Conservation (phyloP, 2,888 invertebrate genomes). For the Eupelmus urozonus region DNA sequence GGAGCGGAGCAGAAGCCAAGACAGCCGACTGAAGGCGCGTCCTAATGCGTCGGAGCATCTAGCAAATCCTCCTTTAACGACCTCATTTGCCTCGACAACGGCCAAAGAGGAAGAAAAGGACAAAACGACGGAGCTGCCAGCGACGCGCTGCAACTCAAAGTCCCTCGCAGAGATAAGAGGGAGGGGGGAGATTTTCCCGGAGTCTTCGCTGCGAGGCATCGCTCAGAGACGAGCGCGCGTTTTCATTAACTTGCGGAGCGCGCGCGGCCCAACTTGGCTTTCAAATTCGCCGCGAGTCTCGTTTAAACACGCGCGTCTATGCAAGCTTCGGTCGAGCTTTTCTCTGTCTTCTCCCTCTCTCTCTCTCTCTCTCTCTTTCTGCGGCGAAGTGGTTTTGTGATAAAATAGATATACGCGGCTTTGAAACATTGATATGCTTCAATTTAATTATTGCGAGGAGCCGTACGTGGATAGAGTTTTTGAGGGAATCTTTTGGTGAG, state of each 20-base stretch:
- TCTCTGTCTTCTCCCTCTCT: too few relatives aligned
- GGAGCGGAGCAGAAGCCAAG: background rate
- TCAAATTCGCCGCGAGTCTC: conserved; percentile 37
- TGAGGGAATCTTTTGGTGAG: background rate
- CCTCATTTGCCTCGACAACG: conserved; percentile 69
- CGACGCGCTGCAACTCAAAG: conserved; percentile 42
- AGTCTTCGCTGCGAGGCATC: conserved; percentile 41
- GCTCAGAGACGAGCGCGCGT: conserved; percentile 19
- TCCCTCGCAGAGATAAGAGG: conserved; percentile 12
- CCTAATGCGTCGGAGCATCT: conserved; percentile 63
- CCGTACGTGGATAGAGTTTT: background rate
- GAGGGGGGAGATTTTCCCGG: conserved; percentile 16
- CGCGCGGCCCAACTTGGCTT: conserved; percentile 29
- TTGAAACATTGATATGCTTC: conserved; percentile 21
- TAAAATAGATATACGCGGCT: background rate
- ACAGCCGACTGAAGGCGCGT: conserved; percentile 47
- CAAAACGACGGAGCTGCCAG: background rate
- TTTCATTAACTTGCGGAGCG: conserved; percentile 43
- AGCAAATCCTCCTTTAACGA: conserved; percentile 68
- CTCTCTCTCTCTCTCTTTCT: too few relatives aligned
- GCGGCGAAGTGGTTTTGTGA: too few relatives aligned
- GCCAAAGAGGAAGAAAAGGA: conserved; percentile 62
- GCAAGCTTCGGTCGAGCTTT: background rate
- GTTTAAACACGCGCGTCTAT: conserved; percentile 24
- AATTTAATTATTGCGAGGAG: conserved; percentile 26